Evolutionary conservation across 2,888 invertebrate species (phyloP), one percentile per base, ranked within the genome.

Genomic region (Drosophila affinis): DNA sequence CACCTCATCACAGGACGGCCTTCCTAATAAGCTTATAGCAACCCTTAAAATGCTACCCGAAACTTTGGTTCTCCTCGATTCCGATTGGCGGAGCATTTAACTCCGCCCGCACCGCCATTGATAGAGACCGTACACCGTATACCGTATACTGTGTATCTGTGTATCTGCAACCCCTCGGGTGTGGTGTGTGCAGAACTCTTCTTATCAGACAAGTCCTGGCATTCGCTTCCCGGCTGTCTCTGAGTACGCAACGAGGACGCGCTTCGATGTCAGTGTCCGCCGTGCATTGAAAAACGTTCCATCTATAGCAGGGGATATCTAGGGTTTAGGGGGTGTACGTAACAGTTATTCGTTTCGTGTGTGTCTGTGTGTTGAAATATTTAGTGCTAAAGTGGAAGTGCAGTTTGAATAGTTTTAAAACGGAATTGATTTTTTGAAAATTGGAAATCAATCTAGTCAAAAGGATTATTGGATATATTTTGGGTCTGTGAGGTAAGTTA

Each of bases 71-170:
- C 49, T 47, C 74, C 67, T 45, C n/a, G 1, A 17, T 47, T 69
- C 68, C 67, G 71, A 83, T 83, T 83, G 83, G 83, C 61, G 51
- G 39, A 18, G 18, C 24, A 29, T 3, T 12, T 14, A 51, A 59
- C 74, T 62, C 88, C 81, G 78, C 83, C 88, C 76, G 69, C 80
- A 79, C 78, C 76, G 82, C 86, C 88, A 86, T 82, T 76, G 75
- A 78, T 63, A 69, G 65, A 72, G 18, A 75, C 46, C 24, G 24
- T 68, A 72, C 29, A 57, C 17, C 27, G 24, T 55, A 34, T 29
- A 27, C 76, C 81, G 72, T 69, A 17, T 18, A 14, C 3, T 5
- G 34, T 34, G 34, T 21, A 21, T 14, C 14, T 39, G 34, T 34
- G 75, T 39, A 54, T 27, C 21, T 55, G 47, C 29, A 32, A 87